Evolutionary conservation across 2,888 invertebrate genomes (phyloP), one percentile per base, ranked within the genome.

Genomic region (Sialis fuliginosa): DNA sequence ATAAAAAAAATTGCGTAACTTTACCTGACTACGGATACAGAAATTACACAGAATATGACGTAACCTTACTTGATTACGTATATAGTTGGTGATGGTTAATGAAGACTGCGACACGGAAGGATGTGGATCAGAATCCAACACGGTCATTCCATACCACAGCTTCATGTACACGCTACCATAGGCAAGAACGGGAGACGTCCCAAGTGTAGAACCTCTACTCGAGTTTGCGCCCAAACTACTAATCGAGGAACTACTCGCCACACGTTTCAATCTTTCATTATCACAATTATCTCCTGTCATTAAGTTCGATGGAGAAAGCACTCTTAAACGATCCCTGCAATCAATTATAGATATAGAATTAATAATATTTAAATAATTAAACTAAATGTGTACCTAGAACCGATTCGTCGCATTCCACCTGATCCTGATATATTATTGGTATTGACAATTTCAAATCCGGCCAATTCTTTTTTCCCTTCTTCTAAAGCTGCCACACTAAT

Each of bases 141-240:
- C 70, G 50, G 77, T 70, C 53, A 97, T 70, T 13, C 84, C 80
- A 54, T 77, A 73, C 95, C 95, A 97, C 48, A 96, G 73, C 65
- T 87, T 87, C 66, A 81, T 80, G 66, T 92, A 92, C 48, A 93
- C 81, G 9, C 87, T 85, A 22, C 81, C 77, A 60, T 79, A 80
- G 2, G 73, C 68, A 33, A 74, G 57, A 49, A 68, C 68, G 39
- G 71, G 66, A 46, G 71, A 58, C 49, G 67, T 66, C 22, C 71
- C 68, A n/a, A 69, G 56, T 34, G 67, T 59, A 6, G 57, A 58
- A 5, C 58, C 54, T 10, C 47, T 37, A 32, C 33, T 22, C 6
- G 22, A 44, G 42, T 47, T 45, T 4, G 30, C 33, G 39, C 70
- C 69, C 58, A 75, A 63, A 55, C 74, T 77, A 52, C 77, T 74